These are phyloP conservation scores for Thelaira solivaga DNA, from an alignment of 2,888 invertebrate genomes.

Conservation along the genomic window DNA sequence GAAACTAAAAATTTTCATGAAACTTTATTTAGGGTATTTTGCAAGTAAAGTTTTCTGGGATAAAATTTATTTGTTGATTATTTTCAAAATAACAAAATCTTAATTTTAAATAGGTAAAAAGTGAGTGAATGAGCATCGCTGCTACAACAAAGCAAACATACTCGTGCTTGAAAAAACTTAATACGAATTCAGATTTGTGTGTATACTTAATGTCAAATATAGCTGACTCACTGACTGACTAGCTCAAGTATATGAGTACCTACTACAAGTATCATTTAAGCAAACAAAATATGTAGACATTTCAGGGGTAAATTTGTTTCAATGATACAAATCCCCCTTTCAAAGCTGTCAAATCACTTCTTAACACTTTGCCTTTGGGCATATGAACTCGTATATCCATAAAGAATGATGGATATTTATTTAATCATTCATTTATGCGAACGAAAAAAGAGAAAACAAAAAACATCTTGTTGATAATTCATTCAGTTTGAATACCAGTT, in stretches of 20 bases:
- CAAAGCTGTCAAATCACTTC: slow-evolving; percentile 18
- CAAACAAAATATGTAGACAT: slow-evolving; percentile 16
- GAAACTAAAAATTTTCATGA: too few species aligned
- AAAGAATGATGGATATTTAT: slow-evolving; percentile 34
- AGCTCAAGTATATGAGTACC: neutral
- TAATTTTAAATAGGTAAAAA: neutral
- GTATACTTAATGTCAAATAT: neutral
- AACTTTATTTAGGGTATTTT: too few species aligned
- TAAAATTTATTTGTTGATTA: too few species aligned
- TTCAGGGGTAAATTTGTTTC: slow-evolving; percentile 36
- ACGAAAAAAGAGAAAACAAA: too few species aligned
- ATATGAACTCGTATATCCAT: too few species aligned
- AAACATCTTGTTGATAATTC: slow-evolving; percentile 5
- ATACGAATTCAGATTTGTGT: too few species aligned
- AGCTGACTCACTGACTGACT: neutral
- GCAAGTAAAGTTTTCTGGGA: too few species aligned
- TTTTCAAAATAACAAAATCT: neutral
- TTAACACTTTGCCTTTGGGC: slow-evolving; percentile 32
- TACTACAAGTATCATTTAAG: neutral
- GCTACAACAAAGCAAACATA: neutral
- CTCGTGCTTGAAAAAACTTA: too few species aligned
- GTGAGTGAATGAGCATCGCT: neutral
- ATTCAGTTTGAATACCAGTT: neutral
- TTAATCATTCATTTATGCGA: slow-evolving; percentile 21
- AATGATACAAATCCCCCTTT: slow-evolving; percentile 8